A percentile compares a stretch with the other conserved stretches of the same genome.
Conservation (phyloP, 2,113 vertebrate species). For the Thunnus maccoyii region DNA sequence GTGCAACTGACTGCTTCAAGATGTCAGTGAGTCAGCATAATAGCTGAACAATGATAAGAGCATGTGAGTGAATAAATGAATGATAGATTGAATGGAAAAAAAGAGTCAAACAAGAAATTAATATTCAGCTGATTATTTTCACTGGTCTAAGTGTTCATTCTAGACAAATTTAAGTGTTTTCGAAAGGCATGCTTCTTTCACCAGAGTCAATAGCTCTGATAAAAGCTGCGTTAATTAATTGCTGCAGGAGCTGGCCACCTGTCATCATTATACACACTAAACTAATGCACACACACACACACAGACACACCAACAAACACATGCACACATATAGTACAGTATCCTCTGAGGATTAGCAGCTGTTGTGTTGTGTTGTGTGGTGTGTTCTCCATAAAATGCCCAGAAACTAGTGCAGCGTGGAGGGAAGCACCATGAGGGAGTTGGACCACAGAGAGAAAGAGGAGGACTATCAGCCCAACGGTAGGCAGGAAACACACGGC, state of each 20-base stretch:
- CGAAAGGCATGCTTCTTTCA: constrained; percentile 43
- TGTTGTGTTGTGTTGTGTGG: constrained; percentile 35
- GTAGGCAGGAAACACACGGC: constrained; percentile 32
- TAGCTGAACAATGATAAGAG: not conserved
- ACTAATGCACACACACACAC: constrained; percentile 37
- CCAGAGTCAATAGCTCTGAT: constrained; percentile 48
- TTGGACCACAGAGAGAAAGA: constrained; percentile 38
- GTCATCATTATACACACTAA: constrained; percentile 64
- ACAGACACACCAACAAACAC: constrained; percentile 26
- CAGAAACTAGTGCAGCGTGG: constrained; percentile 62
- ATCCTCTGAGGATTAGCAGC: constrained; percentile 52
- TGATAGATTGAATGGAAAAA: constrained; percentile 20
- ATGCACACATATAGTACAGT: constrained; percentile 5
- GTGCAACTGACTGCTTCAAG: constrained; percentile 29
- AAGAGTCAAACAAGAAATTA: constrained; percentile 49
- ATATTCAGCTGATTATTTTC: constrained; percentile 46
- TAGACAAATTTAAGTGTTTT: constrained; percentile 29
- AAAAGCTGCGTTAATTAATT: constrained; percentile 67
- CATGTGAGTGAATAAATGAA: not conserved
- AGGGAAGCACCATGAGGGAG: constrained; percentile 52
- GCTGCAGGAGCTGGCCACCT: constrained; percentile 68
- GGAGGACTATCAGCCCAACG: constrained; percentile 47
- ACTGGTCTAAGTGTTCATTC: constrained; percentile 21
- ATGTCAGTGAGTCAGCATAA: constrained; percentile 31
- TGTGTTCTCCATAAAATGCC: constrained; percentile 48